phyloP scores from a whole-genome alignment of 2,888 invertebrate species.

The Polyommatus icarus region DNA sequence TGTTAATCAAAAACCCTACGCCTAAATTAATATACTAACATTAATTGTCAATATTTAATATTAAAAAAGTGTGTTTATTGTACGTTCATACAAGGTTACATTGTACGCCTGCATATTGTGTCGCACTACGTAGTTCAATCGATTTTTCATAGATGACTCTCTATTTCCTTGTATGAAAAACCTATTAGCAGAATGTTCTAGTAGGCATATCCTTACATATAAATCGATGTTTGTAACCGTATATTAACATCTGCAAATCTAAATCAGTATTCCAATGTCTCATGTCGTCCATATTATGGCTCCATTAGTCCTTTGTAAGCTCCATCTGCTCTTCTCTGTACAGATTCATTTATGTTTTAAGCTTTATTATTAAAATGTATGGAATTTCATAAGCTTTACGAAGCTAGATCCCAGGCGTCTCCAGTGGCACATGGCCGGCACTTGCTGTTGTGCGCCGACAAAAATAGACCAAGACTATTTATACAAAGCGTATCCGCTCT shows the following conservation, averaged over 20 bases:
- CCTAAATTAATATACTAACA: no score
- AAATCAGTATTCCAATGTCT: background rate
- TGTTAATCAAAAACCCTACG: no score
- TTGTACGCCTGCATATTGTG: no score
- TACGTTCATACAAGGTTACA: no score
- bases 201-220: no score
- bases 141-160: no score
- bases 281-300: background rate
- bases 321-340: background rate
- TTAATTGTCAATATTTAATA: no score
- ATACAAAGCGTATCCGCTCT: slow-evolving; percentile 73
- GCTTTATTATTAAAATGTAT: slow-evolving; percentile 37
- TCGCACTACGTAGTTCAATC: no score
- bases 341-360: background rate
- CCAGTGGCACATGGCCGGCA: slow-evolving; percentile 71
- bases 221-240: background rate
- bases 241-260: background rate
- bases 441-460: slow-evolving; percentile 65
- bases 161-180: no score
- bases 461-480: slow-evolving; percentile 76
- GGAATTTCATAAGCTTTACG: slow-evolving; percentile 67
- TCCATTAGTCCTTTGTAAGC: background rate
- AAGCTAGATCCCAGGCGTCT: slow-evolving; percentile 61
- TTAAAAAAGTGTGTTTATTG: no score
- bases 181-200: no score